These are phyloP conservation scores for Yponomeuta malinellus DNA, from an alignment of 2,888 invertebrate genomes.

Conservation along the genomic window DNA sequence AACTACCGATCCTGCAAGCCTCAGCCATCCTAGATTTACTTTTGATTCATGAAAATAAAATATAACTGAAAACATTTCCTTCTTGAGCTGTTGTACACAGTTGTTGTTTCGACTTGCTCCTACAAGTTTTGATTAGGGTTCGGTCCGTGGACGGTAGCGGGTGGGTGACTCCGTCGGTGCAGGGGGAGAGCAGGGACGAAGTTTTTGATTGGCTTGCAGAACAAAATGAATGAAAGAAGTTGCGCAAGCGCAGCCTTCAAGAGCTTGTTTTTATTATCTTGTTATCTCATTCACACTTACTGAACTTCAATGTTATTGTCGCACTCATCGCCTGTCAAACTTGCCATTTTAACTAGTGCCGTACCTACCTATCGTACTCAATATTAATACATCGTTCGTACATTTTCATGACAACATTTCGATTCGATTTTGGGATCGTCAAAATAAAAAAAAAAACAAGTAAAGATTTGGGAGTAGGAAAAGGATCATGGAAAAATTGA, in stretches of 20 bases:
- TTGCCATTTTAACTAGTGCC: not conserved
- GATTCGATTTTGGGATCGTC: too few relatives aligned
- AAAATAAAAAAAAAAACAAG: too few relatives aligned
- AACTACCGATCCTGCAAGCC: constrained; percentile 55
- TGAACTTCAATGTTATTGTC: not conserved
- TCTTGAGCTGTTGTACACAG: not conserved
- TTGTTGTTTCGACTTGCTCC: constrained; percentile 6
- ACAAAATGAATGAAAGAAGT: not conserved
- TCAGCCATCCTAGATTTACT: constrained; percentile 50
- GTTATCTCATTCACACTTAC: not conserved
- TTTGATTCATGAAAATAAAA: not conserved
- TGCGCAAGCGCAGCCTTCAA: not conserved
- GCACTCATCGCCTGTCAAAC: not conserved
- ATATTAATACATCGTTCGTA: not conserved
- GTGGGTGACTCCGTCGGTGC: not conserved
- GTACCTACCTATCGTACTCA: not conserved
- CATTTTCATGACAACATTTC: not conserved
- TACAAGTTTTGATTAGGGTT: not conserved
- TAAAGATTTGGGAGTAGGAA: too few relatives aligned
- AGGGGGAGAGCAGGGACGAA: not conserved
- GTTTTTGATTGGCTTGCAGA: not conserved
- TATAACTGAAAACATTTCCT: constrained; percentile 2
- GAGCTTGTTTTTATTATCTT: not conserved
- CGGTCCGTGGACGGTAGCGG: not conserved
- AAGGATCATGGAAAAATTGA: too few relatives aligned